Percentiles rank a stretch among this genome's conserved stretches.
Evolutionary conservation across 2,797 vertebrate genomes (phyloP).

Genomic region (Alcedo quadribrachys): DNA sequence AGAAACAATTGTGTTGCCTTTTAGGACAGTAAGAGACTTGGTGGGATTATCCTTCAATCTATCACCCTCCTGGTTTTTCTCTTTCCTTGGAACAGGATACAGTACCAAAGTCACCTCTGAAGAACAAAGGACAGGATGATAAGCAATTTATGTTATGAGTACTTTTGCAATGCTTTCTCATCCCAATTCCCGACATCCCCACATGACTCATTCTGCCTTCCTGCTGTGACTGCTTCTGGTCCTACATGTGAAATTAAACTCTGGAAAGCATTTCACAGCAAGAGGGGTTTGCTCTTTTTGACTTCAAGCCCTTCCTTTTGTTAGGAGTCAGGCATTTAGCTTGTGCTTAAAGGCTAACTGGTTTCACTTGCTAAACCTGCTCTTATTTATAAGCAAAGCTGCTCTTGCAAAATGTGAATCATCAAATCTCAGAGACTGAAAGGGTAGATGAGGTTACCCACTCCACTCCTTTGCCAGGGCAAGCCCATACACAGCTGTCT

Average conservation of each 20-base stretch:
- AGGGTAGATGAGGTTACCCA: conserved; percentile 51
- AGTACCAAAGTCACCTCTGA: neutral
- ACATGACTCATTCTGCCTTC: conserved; percentile 46
- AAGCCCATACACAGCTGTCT: neutral
- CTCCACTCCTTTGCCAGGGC: conserved; percentile 1
- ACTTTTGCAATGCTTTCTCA: conserved; percentile 42
- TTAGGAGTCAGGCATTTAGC: neutral
- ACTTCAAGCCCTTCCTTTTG: conserved; percentile 32
- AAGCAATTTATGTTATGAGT: conserved; percentile 22
- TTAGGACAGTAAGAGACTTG: neutral
- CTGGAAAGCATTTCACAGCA: conserved; percentile 26
- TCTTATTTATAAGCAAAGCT: conserved; percentile 55
- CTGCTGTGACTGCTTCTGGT: conserved; percentile 35
- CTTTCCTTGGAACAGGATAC: neutral
- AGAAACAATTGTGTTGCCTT: neutral
- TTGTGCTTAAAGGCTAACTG: neutral
- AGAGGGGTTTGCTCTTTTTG: conserved; percentile 17
- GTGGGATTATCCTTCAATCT: neutral
- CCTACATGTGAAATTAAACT: conserved; percentile 38
- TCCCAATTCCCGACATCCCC: conserved; percentile 2
- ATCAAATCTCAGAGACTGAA: conserved; percentile 29
- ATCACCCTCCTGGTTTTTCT: neutral
- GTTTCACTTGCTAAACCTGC: conserved; percentile 57
- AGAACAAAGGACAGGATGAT: conserved; percentile 18
- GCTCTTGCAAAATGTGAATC: conserved; percentile 43